Evolutionary conservation across 2,797 vertebrate genomes (phyloP).

Genomic region (Lepus townsendii): DNA sequence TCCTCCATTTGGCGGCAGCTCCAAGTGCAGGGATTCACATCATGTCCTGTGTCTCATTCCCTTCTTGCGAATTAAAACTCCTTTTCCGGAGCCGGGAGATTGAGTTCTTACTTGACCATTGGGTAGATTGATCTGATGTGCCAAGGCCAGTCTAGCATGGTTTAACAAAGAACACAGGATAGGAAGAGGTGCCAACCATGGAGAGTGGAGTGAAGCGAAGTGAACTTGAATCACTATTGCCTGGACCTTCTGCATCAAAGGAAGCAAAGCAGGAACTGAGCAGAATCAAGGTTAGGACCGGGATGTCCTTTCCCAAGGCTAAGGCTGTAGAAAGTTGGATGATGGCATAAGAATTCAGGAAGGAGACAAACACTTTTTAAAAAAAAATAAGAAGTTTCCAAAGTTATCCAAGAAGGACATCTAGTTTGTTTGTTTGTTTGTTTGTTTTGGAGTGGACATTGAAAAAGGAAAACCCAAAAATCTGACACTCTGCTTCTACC

Average conservation of each 20-base stretch:
- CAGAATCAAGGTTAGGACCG: conserved; percentile 53
- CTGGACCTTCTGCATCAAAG: conserved; percentile 17
- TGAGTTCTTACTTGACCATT: conserved; percentile 29
- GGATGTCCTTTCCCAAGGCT: conserved; percentile 18
- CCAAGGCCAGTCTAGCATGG: neutral
- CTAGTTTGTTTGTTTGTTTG: neutral
- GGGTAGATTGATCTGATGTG: conserved; percentile 34
- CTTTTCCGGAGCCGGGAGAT: conserved; percentile 35
- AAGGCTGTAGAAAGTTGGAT: conserved; percentile 39
- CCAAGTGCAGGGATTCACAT: neutral
- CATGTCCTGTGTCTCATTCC: neutral
- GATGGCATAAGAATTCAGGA: conserved; percentile 53
- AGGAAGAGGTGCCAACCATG: conserved; percentile 24
- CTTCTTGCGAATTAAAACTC: conserved; percentile 41
- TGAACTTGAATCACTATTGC: neutral
- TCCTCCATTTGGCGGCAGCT: neutral
- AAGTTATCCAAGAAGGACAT: neutral
- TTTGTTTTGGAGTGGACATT: neutral
- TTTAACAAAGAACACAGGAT: conserved; percentile 34
- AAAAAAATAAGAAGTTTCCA: conserved; percentile 13
- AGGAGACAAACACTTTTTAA: neutral
- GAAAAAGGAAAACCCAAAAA: conserved; percentile 61
- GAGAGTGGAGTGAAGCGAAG: neutral
- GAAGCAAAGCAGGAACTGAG: conserved; percentile 61
- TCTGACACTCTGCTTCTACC: neutral